A percentile compares a stretch with the other conserved stretches of the same genome.
Evolutionary conservation across 2,888 invertebrate genomes (phyloP).

Genomic region (Boloria selene): DNA sequence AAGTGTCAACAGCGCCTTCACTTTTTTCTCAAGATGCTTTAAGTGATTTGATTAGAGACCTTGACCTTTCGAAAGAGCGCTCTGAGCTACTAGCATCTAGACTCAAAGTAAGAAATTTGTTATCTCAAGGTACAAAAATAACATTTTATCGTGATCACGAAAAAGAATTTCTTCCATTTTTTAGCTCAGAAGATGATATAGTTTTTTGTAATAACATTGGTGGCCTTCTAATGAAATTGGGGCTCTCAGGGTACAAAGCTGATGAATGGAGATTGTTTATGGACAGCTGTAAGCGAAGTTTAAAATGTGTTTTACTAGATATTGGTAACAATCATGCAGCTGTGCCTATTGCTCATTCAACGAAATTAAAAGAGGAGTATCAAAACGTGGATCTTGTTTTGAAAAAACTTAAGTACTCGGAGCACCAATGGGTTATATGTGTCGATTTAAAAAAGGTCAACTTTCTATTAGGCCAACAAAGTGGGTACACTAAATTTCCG

Average conservation of each 20-base stretch:
- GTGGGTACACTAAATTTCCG: constrained; percentile 18
- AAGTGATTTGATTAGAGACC: constrained; percentile 30
- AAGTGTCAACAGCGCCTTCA: constrained; percentile 11
- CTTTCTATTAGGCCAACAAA: constrained; percentile 13
- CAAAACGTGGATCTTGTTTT: constrained; percentile 23
- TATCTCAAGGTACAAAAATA: constrained; percentile 23
- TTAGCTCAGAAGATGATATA: constrained; percentile 17
- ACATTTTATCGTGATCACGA: constrained; percentile 26
- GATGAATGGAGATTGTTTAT: constrained; percentile 25
- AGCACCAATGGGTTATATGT: constrained; percentile 31
- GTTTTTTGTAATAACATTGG: constrained; percentile 25
- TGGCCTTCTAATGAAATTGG: constrained; percentile 23
- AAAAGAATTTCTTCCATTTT: constrained; percentile 12
- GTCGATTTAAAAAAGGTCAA: constrained; percentile 35
- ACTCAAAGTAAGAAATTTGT: constrained; percentile 32
- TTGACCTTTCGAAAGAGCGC: constrained; percentile 23
- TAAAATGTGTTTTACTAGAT: constrained; percentile 34
- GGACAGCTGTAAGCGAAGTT: constrained; percentile 25
- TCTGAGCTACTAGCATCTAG: constrained; percentile 27
- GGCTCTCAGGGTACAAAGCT: constrained; percentile 11
- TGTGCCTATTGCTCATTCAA: constrained; percentile 26
- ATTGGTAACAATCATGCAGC: constrained; percentile 34
- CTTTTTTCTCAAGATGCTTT: constrained; percentile 29
- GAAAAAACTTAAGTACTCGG: constrained; percentile 26
- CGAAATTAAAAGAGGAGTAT: constrained; percentile 27